A percentile compares a stretch with the other conserved stretches of the same genome.
These are phyloP conservation scores for Halcyon smyrnensis DNA, from an alignment of 2,797 vertebrate species.

Conservation along the genomic window DNA sequence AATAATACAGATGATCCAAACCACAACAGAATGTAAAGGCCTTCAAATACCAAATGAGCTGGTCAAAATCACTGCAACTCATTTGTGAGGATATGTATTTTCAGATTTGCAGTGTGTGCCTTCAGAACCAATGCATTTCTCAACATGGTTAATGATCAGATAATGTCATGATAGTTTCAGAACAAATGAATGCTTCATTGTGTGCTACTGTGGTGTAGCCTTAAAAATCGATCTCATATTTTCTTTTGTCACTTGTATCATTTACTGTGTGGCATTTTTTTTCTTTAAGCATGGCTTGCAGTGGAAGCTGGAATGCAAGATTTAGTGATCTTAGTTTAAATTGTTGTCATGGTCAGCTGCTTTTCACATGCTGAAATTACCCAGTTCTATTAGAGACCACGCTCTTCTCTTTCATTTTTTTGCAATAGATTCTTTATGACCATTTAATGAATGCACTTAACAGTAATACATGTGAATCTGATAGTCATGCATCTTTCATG, in stretches of 20 bases:
- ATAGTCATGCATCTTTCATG: constrained; percentile 46
- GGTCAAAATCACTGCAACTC: not conserved
- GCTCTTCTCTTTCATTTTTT: constrained; percentile 20
- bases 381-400: not conserved
- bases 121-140: not conserved
- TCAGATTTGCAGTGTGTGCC: not conserved
- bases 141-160: not conserved
- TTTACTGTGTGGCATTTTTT: not conserved
- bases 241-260: not conserved
- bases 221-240: not conserved
- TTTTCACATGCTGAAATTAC: constrained; percentile 24
- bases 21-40: not conserved
- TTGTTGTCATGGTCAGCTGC: constrained; percentile 16
- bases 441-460: constrained; percentile 49
- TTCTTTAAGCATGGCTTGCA: not conserved
- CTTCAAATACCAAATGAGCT: not conserved
- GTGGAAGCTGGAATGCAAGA: not conserved
- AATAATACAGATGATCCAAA: not conserved
- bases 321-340: constrained; percentile 30
- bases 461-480: constrained; percentile 18
- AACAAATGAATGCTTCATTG: not conserved
- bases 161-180: not conserved
- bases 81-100: not conserved
- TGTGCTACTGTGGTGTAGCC: not conserved
- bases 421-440: constrained; percentile 46